These are phyloP conservation scores for Hepsetus odoe DNA, from an alignment of 2,113 vertebrate genomes.

Conservation along the genomic window DNA sequence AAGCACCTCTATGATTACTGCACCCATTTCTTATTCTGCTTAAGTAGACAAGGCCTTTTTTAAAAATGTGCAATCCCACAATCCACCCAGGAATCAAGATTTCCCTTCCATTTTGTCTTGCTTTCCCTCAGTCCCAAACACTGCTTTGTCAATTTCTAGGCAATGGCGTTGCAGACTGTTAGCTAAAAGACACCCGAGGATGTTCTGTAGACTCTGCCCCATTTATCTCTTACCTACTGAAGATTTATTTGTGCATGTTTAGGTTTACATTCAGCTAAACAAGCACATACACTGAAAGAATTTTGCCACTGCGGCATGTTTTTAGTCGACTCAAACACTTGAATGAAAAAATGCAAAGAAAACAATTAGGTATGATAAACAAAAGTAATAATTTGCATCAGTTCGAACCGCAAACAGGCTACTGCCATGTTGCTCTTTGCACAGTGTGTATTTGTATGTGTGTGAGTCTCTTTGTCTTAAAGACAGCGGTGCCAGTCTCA, in stretches of 20 bases:
- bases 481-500: slow-evolving; percentile 41
- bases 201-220: too few species aligned
- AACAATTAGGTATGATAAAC: too few species aligned
- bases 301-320: too few species aligned
- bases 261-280: too few species aligned
- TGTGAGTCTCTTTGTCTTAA: slow-evolving; percentile 24
- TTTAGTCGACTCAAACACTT: too few species aligned
- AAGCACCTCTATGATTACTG: neutral
- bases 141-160: slow-evolving; percentile 24
- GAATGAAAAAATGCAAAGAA: too few species aligned
- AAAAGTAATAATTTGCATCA: too few species aligned
- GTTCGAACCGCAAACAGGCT: too few species aligned
- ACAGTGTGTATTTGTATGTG: neutral
- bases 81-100: slow-evolving; percentile 47
- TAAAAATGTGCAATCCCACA: slow-evolving; percentile 5
- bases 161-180: neutral
- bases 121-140: slow-evolving; percentile 43
- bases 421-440: too few species aligned
- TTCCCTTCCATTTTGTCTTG: slow-evolving; percentile 55
- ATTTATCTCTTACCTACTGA: too few species aligned
- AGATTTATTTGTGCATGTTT: too few species aligned
- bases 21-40: neutral
- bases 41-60: neutral
- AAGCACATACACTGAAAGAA: too few species aligned
- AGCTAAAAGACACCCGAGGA: neutral